Evolutionary conservation across 2,888 invertebrate genomes (phyloP).

Genomic region (Stratiomys singularior): DNA sequence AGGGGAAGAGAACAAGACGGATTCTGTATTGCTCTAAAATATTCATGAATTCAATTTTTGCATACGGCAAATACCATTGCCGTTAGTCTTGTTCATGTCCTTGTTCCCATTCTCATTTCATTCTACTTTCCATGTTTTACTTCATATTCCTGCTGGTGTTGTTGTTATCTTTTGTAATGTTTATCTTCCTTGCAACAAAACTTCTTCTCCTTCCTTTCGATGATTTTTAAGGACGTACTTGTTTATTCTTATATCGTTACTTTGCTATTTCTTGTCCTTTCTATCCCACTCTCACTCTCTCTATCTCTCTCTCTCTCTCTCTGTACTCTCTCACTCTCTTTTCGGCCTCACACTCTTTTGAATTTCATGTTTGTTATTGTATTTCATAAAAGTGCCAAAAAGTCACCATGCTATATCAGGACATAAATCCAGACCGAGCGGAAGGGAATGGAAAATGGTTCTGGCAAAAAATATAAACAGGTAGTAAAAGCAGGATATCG

Average conservation of each 20-base stretch:
- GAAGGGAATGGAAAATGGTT: background rate
- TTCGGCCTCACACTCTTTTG: no score
- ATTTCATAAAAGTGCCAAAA: slow-evolving; percentile 39
- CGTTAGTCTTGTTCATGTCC: slow-evolving; percentile 19
- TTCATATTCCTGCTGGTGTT: background rate
- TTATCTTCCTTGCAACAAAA: background rate
- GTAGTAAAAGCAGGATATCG: background rate
- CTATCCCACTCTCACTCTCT: no score
- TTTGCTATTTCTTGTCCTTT: no score
- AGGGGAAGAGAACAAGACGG: background rate
- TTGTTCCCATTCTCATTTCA: slow-evolving; percentile 6
- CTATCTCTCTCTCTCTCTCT: no score
- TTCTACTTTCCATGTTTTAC: background rate
- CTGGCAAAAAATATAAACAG: slow-evolving; percentile 2
- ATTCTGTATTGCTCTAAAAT: slow-evolving; percentile 33
- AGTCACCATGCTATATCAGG: slow-evolving; percentile 27
- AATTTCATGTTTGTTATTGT: background rate
- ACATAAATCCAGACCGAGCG: background rate
- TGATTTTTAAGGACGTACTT: no score
- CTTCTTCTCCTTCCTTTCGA: no score
- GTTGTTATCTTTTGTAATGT: background rate
- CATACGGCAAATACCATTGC: slow-evolving; percentile 23
- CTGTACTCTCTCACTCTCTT: no score
- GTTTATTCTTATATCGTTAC: no score
- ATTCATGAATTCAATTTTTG: slow-evolving; percentile 46